phyloP scores from a whole-genome alignment of 2,113 vertebrate genomes.

The Phocoena sinus region DNA sequence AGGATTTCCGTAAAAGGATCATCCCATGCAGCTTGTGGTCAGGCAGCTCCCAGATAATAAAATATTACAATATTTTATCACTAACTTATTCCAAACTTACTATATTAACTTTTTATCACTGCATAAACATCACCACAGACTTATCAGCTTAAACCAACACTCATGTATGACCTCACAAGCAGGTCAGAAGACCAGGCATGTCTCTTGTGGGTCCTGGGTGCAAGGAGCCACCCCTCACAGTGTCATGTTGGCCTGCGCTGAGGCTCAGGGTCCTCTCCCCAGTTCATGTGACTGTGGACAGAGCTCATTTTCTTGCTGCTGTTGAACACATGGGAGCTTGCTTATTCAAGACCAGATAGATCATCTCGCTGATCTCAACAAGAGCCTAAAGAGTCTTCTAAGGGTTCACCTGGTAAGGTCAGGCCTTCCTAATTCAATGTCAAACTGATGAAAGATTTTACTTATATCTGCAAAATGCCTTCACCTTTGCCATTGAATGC shows the following conservation, averaged over 20 bases:
- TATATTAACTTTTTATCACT: not conserved
- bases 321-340: not conserved
- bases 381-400: not conserved
- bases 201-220: not conserved
- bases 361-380: not conserved
- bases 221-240: not conserved
- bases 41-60: not conserved
- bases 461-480: not conserved
- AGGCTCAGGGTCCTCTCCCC: not conserved
- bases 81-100: not conserved
- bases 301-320: not conserved
- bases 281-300: not conserved
- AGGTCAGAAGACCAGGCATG: not conserved
- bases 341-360: not conserved
- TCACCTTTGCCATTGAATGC: not conserved
- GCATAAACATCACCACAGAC: not conserved
- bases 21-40: not conserved
- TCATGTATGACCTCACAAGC: not conserved
- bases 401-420: not conserved
- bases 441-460: not conserved
- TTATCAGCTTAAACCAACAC: not conserved
- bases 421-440: not conserved
- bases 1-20: not conserved
- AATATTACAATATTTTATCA: not conserved
- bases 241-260: not conserved